These are phyloP conservation scores for Nowickia ferox DNA, from an alignment of 2,888 invertebrate species.

Conservation along the genomic window DNA sequence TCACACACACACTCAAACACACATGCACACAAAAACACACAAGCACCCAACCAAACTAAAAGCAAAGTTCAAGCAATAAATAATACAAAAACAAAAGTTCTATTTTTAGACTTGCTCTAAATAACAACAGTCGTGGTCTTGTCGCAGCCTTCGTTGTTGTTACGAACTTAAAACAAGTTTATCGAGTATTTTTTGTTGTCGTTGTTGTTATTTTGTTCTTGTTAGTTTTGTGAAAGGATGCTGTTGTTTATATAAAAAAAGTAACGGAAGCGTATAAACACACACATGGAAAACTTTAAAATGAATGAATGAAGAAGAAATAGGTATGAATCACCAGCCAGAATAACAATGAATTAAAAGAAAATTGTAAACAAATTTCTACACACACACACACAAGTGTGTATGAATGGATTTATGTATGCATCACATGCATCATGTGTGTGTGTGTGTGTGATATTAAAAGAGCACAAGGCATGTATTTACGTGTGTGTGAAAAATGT, in stretches of 20 bases:
- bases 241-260: slow-evolving; percentile 31
- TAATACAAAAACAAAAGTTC: slow-evolving; percentile 53
- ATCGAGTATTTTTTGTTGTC: not conserved
- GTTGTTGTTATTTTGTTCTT: slow-evolving; percentile 1
- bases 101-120: slow-evolving; percentile 66
- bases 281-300: slow-evolving; percentile 7
- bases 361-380: slow-evolving; percentile 10
- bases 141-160: slow-evolving; percentile 19
- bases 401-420: not conserved
- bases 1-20: not conserved
- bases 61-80: slow-evolving; percentile 35
- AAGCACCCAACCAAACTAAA: not conserved
- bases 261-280: slow-evolving; percentile 35
- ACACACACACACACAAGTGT: not conserved
- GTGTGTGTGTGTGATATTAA: not conserved
- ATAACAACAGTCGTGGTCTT: slow-evolving; percentile 50
- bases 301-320: slow-evolving; percentile 57
- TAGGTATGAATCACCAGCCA: slow-evolving; percentile 58
- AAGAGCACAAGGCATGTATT: slow-evolving; percentile 41
- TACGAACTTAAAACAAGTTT: slow-evolving; percentile 40
- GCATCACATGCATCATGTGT: too few relatives aligned
- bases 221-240: slow-evolving; percentile 41
- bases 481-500: slow-evolving; percentile 3
- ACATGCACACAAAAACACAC: not conserved
- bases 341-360: slow-evolving; percentile 60